Conservation (phyloP, 2,888 invertebrate species). For the Nematopogon swammerdamellus region DNA sequence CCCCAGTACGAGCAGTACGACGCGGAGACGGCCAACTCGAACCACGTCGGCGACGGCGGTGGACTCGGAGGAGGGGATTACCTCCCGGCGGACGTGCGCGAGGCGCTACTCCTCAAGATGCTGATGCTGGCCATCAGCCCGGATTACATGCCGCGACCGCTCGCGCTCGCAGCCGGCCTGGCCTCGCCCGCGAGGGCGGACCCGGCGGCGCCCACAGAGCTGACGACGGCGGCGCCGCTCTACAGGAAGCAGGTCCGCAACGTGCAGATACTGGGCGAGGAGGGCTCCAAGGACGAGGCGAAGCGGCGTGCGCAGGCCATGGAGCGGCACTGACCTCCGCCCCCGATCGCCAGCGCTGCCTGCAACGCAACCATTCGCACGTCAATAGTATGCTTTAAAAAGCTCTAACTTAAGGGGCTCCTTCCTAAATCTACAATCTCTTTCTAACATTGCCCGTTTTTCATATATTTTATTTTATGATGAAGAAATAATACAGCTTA, state of each 20-base stretch:
- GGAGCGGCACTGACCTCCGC: neutral
- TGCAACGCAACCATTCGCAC: too few relatives aligned
- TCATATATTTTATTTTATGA: too few relatives aligned
- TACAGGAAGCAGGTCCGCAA: conserved; percentile 62
- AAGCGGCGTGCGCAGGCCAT: conserved; percentile 23
- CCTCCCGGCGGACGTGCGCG: conserved; percentile 66
- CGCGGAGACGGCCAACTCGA: conserved; percentile 34
- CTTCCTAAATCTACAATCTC: too few relatives aligned
- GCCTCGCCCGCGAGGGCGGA: conserved; percentile 27
- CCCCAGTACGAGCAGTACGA: conserved; percentile 29
- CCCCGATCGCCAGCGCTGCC: too few relatives aligned
- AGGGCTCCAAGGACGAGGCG: conserved; percentile 35
- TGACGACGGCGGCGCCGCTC: conserved; percentile 47
- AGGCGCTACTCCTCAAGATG: conserved; percentile 69
- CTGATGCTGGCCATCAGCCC: conserved; percentile 69
- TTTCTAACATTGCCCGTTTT: too few relatives aligned
- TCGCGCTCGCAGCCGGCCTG: conserved; percentile 47
- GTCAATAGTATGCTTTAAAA: too few relatives aligned
- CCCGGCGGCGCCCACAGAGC: conserved; percentile 35
- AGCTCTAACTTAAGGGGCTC: too few relatives aligned
- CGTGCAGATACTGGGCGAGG: conserved; percentile 70
- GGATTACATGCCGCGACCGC: conserved; percentile 36
- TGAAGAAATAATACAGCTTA: too few relatives aligned
- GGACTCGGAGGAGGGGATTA: conserved; percentile 31
- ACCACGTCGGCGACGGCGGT: conserved; percentile 36